These are phyloP conservation scores for Heliconius erato DNA, from an alignment of 2,888 invertebrate species.

Conservation along the genomic window DNA sequence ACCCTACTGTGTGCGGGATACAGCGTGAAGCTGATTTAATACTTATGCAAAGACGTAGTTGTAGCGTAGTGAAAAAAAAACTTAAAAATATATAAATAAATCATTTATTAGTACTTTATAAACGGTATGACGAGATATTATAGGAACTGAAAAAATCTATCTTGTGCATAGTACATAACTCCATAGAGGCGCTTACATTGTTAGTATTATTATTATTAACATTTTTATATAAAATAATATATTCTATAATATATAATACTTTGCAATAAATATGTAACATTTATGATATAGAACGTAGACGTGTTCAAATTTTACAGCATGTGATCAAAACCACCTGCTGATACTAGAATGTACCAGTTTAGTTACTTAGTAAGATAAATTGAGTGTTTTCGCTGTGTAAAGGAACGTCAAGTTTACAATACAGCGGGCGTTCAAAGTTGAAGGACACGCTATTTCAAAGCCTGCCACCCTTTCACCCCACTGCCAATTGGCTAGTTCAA, in stretches of 20 bases:
- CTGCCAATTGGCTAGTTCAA: constrained; percentile 55
- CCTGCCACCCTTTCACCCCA: constrained; percentile 54
- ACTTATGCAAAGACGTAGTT: too few species aligned
- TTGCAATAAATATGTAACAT: not conserved
- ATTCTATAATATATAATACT: not conserved
- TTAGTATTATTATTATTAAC: not conserved
- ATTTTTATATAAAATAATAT: not conserved
- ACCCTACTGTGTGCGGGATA: too few species aligned
- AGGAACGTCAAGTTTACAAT: constrained; percentile 62
- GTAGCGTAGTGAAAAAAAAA: too few species aligned
- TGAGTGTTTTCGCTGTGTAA: constrained; percentile 43
- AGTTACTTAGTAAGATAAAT: constrained; percentile 40
- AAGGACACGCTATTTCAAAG: constrained; percentile 30
- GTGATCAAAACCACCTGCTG: constrained; percentile 27
- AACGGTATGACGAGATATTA: too few species aligned
- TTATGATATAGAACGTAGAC: constrained; percentile 10
- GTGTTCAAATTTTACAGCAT: constrained; percentile 29
- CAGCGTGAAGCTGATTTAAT: too few species aligned
- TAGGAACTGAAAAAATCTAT: too few species aligned
- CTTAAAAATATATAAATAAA: too few species aligned
- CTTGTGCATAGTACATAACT: not conserved
- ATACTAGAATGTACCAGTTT: constrained; percentile 35
- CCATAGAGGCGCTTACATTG: not conserved
- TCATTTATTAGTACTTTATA: too few species aligned
- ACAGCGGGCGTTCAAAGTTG: constrained; percentile 59